Evolutionary conservation across 2,797 vertebrate genomes (phyloP).

Genomic region (Zalophus californianus): DNA sequence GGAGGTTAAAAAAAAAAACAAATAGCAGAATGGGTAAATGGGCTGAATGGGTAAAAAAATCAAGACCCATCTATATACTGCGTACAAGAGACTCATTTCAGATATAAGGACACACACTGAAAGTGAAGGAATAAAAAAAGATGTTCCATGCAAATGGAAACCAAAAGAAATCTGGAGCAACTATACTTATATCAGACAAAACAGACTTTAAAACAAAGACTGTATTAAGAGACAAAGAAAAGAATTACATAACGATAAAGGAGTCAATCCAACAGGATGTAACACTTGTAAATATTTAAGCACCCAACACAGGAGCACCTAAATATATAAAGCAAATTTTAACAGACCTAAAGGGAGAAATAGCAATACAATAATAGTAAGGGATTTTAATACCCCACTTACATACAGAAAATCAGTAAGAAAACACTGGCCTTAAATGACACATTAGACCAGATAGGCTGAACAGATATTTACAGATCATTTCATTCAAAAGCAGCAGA

Average conservation of each 20-base stretch:
- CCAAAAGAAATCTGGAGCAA: background rate
- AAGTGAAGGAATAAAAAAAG: background rate
- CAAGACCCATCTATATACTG: too few relatives aligned
- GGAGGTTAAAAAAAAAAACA: background rate
- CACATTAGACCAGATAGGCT: background rate
- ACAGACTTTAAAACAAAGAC: background rate
- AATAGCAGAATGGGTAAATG: background rate
- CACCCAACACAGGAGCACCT: background rate
- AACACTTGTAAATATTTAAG: background rate
- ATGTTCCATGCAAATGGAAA: background rate
- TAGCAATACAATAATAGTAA: background rate
- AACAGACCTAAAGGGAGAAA: background rate
- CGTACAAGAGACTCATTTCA: background rate
- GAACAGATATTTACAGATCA: background rate
- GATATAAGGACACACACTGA: background rate
- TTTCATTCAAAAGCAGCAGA: background rate
- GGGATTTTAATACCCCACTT: background rate
- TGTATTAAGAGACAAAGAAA: background rate
- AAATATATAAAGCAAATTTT: background rate
- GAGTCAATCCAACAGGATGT: background rate
- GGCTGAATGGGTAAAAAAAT: too few relatives aligned
- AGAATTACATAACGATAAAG: background rate
- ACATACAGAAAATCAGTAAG: background rate
- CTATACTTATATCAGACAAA: background rate
- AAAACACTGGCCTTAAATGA: background rate